Evolutionary conservation across 1,140 invertebrate species (phyloP), one percentile per base, ranked within the genome.

Genomic region (Platorchestia sp.): DNA sequence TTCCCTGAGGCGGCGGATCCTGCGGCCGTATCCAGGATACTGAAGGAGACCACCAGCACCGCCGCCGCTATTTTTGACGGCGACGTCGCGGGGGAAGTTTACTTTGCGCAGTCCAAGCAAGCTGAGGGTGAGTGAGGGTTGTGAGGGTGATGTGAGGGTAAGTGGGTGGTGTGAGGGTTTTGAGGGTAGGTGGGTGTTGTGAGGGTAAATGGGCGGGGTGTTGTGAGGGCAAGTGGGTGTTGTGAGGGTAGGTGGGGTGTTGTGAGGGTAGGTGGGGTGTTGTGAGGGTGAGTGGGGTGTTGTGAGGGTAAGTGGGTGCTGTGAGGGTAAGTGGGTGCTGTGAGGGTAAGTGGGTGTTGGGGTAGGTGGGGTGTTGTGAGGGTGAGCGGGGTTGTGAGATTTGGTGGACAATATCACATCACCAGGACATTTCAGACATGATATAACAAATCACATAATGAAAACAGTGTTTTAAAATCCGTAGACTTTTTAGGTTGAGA

Each of bases 1-100:
- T 93, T 93, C 91, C 91, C 91, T 14, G 45, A 47, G 14, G 91
- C 91, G 7, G 7, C 43, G 19, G 45, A 93, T 44, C 91, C 43
- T 36, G 45, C 6, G 7, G 91, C 91, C 40, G 91, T 93, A 3
- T 44, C 91, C 43, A 19, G 40, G 16, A 93, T 93, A 3, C 91
- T 93, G 43, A 44, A 19, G 36, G 36, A 47, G 19, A 93, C 91
- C 6, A 44, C 91, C 43, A 36, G 45, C 91, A 93, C 91, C 3
- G 91, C 91, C 40, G 45, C 44, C 43, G 91, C 91, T 44, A 93
- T 93, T 44, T 93, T 93, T n/a, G 44, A 45, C 41, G 91, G 91
- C 5, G 91, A 45, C 45, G 40, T 93, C 91, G 44, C 7, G 44
- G 91, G 91, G 41, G 91, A 93, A 47, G 45, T 93, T 10, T 47